phyloP scores from a whole-genome alignment of 2,797 vertebrate species.

The Sarcoramphus papa region DNA sequence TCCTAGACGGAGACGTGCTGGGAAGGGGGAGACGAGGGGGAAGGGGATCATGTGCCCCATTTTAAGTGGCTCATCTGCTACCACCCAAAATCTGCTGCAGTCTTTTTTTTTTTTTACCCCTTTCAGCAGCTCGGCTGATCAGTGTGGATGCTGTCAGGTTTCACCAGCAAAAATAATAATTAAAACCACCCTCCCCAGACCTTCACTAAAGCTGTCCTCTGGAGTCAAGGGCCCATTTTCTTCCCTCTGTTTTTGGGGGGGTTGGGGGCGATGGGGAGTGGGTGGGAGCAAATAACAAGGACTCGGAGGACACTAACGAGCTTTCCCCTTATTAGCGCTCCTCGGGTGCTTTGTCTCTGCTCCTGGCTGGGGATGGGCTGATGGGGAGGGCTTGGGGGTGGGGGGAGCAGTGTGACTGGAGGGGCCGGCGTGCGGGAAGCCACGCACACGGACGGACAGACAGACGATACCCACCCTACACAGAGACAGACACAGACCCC shows the following conservation, averaged over 20 bases:
- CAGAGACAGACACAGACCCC: not conserved
- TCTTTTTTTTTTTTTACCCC: not conserved
- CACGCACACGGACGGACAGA: not conserved
- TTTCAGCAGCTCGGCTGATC: not conserved
- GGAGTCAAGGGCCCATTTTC: not conserved
- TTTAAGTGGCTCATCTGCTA: slow-evolving; percentile 4
- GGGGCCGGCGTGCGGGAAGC: not conserved
- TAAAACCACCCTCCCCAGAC: not conserved
- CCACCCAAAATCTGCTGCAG: not conserved
- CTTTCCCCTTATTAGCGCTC: not conserved
- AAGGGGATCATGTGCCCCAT: slow-evolving; percentile 21
- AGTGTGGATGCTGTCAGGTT: not conserved
- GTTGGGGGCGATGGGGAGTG: not conserved
- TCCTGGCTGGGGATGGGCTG: not conserved
- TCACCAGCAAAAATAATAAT: not conserved
- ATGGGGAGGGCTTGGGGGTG: no score
- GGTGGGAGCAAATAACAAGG: not conserved
- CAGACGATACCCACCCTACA: not conserved
- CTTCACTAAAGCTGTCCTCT: not conserved
- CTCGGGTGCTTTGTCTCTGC: slow-evolving; percentile 58
- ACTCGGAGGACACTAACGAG: slow-evolving; percentile 35
- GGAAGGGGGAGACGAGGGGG: not conserved
- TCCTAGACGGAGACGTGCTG: not conserved
- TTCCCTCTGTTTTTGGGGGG: not conserved
- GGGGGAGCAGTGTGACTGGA: not conserved